phyloP scores from a whole-genome alignment of 2,797 vertebrate genomes.

The Calcarius lapponicus region DNA sequence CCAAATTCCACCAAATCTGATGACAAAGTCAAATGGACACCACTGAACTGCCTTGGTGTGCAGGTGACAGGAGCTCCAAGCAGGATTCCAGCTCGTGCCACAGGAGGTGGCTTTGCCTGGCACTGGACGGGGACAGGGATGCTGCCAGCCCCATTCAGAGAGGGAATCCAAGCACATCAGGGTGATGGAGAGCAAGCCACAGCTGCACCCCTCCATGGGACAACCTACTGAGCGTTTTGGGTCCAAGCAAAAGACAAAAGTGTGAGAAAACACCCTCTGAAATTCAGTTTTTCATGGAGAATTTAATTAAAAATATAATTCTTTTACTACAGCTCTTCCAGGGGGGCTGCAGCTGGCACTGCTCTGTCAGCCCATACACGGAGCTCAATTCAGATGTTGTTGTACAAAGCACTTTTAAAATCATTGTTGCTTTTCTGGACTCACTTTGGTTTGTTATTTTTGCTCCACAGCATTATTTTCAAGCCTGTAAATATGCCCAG shows the following conservation, averaged over 20 bases:
- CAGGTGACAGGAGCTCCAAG: background rate
- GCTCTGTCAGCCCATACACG: background rate
- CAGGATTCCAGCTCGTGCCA: accelerated
- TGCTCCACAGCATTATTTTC: background rate
- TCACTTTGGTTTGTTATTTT: background rate
- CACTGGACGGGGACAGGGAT: background rate
- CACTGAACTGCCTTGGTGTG: background rate
- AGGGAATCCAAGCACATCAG: background rate
- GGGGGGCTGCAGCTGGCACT: background rate
- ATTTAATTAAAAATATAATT: background rate
- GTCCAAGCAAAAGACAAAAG: background rate
- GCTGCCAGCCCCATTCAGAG: background rate
- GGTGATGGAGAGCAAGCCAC: background rate
- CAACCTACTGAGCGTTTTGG: background rate
- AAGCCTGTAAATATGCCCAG: background rate
- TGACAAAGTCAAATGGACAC: background rate
- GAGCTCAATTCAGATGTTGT: background rate
- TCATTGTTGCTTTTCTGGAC: background rate
- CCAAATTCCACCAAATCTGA: background rate
- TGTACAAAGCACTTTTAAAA: background rate
- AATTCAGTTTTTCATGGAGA: background rate
- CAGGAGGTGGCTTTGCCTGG: background rate
- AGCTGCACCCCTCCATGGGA: background rate
- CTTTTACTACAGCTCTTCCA: background rate
- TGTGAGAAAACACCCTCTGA: background rate